phyloP scores from a whole-genome alignment of 2,888 invertebrate genomes.

The Abrostola triplasia region DNA sequence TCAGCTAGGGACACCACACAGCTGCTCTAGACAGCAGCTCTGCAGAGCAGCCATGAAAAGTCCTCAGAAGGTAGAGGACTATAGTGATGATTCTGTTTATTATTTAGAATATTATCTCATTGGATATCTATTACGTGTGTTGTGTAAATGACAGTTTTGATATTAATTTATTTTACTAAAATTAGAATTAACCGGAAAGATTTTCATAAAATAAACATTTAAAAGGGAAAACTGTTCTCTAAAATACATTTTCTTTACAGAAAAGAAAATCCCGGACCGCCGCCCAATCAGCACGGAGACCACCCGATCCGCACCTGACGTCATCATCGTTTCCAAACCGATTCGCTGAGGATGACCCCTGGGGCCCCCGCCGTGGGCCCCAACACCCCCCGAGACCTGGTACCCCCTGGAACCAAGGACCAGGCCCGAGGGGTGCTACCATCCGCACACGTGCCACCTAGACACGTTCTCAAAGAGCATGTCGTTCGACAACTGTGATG shows the following conservation, averaged over 20 bases:
- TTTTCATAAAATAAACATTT: no score
- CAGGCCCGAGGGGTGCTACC: slow-evolving; percentile 77
- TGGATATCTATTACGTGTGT: no score
- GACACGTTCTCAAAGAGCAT: slow-evolving; percentile 74
- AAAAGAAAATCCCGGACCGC: slow-evolving; percentile 81
- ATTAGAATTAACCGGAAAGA: no score
- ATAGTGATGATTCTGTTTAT: no score
- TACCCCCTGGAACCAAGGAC: slow-evolving; percentile 70
- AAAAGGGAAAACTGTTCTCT: no score
- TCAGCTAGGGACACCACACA: no score
- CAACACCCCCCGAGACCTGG: slow-evolving; percentile 78
- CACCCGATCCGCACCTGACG: slow-evolving; percentile 96
- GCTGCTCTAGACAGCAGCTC: no score
- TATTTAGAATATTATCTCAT: no score
- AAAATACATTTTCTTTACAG: slow-evolving; percentile 61
- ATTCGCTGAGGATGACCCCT: slow-evolving; percentile 86
- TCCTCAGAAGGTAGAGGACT: no score
- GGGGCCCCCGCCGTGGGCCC: slow-evolving; percentile 86
- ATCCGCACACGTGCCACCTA: slow-evolving; percentile 63
- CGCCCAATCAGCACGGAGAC: slow-evolving; percentile 94
- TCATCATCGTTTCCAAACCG: slow-evolving; percentile 91
- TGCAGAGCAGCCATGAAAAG: no score
- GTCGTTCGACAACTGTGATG: slow-evolving; percentile 75
- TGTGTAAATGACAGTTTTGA: no score
- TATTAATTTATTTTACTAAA: no score